Percentiles rank a stretch among this genome's conserved stretches.
Conservation (phyloP, 2,888 invertebrate species). For the Acanthosoma haemorrhoidale region DNA sequence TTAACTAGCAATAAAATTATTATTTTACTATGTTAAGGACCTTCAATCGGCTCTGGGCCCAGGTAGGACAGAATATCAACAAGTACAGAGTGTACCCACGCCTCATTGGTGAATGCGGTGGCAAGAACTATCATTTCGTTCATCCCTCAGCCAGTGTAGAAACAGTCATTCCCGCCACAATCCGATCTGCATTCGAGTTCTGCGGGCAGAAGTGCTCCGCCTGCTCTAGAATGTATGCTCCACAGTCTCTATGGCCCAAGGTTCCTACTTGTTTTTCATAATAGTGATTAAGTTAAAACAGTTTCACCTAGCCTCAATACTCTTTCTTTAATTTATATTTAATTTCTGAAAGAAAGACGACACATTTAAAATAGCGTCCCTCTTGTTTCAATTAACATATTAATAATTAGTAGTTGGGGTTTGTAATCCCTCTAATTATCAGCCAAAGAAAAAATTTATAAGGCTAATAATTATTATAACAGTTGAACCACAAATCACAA, state of each 20-base stretch:
- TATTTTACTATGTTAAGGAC: constrained; percentile 54
- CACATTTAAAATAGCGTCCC: no score
- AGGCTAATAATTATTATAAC: no score
- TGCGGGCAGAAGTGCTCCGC: constrained; percentile 98
- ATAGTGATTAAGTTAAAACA: no score
- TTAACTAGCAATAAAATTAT: neutral
- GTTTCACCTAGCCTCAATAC: no score
- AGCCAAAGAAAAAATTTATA: no score
- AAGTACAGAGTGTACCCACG: constrained; percentile 86
- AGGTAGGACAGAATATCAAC: constrained; percentile 82
- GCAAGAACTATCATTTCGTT: constrained; percentile 97
- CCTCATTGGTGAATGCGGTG: constrained; percentile 93
- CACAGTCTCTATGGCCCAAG: constrained; percentile 76
- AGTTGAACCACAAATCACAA: no score
- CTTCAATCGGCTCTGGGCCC: constrained; percentile 86
- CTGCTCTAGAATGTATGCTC: constrained; percentile 93
- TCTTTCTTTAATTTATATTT: no score
- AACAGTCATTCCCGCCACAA: constrained; percentile 75
- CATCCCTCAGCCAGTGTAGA: constrained; percentile 84
- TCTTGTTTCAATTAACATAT: no score
- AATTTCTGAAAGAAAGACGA: no score
- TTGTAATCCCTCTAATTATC: no score
- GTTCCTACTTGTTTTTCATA: constrained; percentile 45
- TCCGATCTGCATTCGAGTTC: constrained; percentile 91
- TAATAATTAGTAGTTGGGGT: no score